These are phyloP conservation scores for Eptatretus atami DNA, from an alignment of 2,797 vertebrate species.

Conservation along the genomic window DNA sequence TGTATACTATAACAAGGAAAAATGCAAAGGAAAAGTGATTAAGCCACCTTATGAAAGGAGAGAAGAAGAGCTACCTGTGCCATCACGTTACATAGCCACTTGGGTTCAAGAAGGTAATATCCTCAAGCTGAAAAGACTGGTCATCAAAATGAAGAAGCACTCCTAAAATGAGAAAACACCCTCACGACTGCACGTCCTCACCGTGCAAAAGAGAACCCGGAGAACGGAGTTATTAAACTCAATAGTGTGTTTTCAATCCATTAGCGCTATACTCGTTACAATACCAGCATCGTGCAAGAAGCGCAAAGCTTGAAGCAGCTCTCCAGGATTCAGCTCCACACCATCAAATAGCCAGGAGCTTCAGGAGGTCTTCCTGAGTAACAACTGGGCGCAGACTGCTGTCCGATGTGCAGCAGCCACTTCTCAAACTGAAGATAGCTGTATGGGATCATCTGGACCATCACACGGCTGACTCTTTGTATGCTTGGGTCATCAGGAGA, in stretches of 20 bases:
- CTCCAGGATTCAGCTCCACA: conserved; percentile 52
- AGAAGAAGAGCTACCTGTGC: conserved; percentile 27
- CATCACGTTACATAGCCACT: conserved; percentile 80
- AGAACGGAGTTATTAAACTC: not conserved
- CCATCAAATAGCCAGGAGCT: conserved; percentile 45
- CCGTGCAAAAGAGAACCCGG: not conserved
- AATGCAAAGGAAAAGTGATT: no score
- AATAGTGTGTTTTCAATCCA: not conserved
- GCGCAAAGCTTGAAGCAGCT: conserved; percentile 51
- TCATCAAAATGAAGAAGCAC: conserved; percentile 78
- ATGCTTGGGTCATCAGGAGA: conserved; percentile 14
- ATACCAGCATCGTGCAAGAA: conserved; percentile 74
- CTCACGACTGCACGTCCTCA: not conserved
- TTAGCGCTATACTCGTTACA: not conserved
- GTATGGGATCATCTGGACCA: conserved; percentile 75
- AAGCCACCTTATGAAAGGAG: no score
- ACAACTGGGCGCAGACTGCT: conserved; percentile 45
- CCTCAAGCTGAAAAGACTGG: conserved; percentile 44
- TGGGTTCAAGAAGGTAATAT: conserved; percentile 68
- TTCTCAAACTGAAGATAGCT: conserved; percentile 71
- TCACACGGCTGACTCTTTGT: conserved; percentile 64
- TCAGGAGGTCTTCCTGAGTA: conserved; percentile 24
- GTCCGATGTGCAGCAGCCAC: conserved; percentile 24
- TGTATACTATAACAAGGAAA: no score
- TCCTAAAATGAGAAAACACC: conserved; percentile 17